Base-by-base conservation (phyloP, 2,888 invertebrate species). In the Parnassius orleans region DNA sequence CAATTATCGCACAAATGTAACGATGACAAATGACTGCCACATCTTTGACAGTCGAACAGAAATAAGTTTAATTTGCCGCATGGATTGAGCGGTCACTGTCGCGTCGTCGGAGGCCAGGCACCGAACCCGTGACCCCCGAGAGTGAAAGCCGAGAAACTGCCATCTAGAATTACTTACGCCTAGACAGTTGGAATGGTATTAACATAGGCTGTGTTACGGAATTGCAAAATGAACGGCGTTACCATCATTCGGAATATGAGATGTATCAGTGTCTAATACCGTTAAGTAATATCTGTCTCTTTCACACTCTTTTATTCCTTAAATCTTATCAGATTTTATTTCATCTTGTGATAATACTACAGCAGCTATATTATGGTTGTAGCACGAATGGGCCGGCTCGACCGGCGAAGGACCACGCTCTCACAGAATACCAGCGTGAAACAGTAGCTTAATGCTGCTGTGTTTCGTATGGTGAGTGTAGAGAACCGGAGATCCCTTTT, bases 81-180 rank as follows among this genome's bases (percentile, higher is more conserved):
- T 71, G 74, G 70, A 68, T 73, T 72, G 75, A 70, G 68, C 57
- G 62, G 68, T 65, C 68, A 67, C 69, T 57, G 66, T 66, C 69
- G 67, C 69, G 66, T 48, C 74, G 64, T 48, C 74, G 64, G 71
- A 66, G 74, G 73, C 72, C 78, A 76, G 76, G 72, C 78, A 67
- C 78, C 82, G 83, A 84, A 81, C 84, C 78, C 74, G 70, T 74
- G 81, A 84, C 83, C 76, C 72, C 66, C 61, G 75, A 66, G 63
- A 73, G 85, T 76, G 86, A 86, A 86, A 84, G 84, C 75, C 72
- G 72, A 71, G 73, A 78, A 75, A 77, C 72, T 73, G 70, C 70
- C 75, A 74, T 75, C 76, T 81, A 70, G 75, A 75, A 73, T 83
- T 81, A 83, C 82, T 63, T 63, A 66, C 64, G 63, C 65, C 65